phyloP scores from a whole-genome alignment of 2,797 vertebrate species.

The Pseudocheirus occidentalis region DNA sequence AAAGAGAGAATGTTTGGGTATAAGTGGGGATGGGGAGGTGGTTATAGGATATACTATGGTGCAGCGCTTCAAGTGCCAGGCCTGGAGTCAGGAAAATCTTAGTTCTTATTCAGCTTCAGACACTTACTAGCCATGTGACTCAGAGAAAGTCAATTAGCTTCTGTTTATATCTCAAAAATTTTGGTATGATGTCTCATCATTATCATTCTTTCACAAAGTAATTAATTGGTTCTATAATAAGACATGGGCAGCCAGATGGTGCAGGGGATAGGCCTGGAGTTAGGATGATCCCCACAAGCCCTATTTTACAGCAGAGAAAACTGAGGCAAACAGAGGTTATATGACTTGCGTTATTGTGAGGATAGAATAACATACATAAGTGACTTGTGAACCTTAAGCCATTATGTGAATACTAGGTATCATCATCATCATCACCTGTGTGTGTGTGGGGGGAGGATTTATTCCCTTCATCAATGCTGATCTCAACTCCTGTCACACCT shows the following conservation, averaged over 20 bases:
- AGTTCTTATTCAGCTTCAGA: too few species aligned
- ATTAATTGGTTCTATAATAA: too few species aligned
- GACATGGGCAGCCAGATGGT: slow-evolving; percentile 56
- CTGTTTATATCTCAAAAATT: too few species aligned
- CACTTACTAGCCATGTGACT: too few species aligned
- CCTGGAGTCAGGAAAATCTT: too few species aligned
- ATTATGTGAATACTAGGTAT: not conserved
- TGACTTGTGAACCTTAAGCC: not conserved
- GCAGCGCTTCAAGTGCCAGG: too few species aligned
- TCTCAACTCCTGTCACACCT: not conserved
- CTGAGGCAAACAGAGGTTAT: not conserved
- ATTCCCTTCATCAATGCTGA: not conserved
- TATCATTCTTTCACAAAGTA: too few species aligned
- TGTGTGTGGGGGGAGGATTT: not conserved
- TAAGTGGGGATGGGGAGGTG: not conserved
- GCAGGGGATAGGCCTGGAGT: slow-evolving; percentile 48
- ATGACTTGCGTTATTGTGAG: not conserved
- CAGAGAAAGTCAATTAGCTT: too few species aligned
- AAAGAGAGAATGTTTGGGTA: not conserved
- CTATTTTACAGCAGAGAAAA: not conserved
- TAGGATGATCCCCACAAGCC: not conserved
- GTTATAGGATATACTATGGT: not conserved
- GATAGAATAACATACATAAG: not conserved
- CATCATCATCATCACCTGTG: not conserved
- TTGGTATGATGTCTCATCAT: too few species aligned